Evolutionary conservation across 2,113 vertebrate species (phyloP), one percentile per base, ranked within the genome.

Genomic region (Gadus chalcogrammus): DNA sequence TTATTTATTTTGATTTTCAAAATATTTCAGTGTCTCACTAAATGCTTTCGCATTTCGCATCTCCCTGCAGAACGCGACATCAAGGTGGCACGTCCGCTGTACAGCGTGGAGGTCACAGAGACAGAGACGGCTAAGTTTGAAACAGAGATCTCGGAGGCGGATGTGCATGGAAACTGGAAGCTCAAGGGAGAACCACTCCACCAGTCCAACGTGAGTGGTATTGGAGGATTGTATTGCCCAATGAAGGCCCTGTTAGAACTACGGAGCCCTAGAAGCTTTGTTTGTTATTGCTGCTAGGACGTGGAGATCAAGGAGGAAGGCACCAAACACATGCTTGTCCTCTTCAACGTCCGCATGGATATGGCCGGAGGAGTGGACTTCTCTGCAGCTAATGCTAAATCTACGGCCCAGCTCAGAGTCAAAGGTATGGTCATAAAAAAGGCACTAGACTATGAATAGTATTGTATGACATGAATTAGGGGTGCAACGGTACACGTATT

Each of bases 231-330:
- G 42, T 48, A 9, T 48, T 48, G 42, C 42, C 42, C 11, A 48
- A 48, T 48, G 42, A 48, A 48, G 42, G 42, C 42, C 42, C 42
- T 48, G 9, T 48, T 48, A 48, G 12, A 48, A 48, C 59, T 61
- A 5, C 17, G 8, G 4, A 12, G 1, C 18, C 59, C 59, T n/a
- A 17, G 16, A 60, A 3, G 9, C n/a, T 20, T 9, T n/a, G 42
- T 48, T 48, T 9, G 42, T 48, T 9, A 13, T 13, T 48, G 42
- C 38, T 79, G 42, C 24, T 81, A 99, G 97, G 97, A 99, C 16
- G 94, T 96, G 82, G 97, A 99, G 85, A 98, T 97, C 52, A 98
- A 97, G 78, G 95, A 98, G 80, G 97, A 99, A 84, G 96, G 96
- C 72, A 97, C 92, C 82, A 91, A 88, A 65, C 97, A 99, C 68